Conservation (phyloP, 2,888 invertebrate species). For the Eulithis testata region DNA sequence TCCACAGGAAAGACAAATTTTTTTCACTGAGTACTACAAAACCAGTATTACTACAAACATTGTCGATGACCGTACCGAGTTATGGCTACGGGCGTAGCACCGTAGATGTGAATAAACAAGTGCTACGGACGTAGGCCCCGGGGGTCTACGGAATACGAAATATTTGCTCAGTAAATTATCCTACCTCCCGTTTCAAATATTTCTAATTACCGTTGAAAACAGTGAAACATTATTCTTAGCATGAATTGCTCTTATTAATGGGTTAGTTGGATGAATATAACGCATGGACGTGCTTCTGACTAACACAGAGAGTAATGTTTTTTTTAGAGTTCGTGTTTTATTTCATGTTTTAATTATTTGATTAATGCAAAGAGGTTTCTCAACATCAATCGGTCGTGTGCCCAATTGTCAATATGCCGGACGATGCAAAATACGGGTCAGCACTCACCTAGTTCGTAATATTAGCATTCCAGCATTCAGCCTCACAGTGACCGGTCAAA, state of each 20-base stretch:
- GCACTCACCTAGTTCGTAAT: neutral
- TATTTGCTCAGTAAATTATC: slow-evolving; percentile 30
- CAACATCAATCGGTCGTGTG: neutral
- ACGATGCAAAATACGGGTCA: neutral
- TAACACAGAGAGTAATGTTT: neutral
- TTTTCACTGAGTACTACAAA: neutral
- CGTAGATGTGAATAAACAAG: slow-evolving; percentile 63
- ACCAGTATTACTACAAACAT: neutral
- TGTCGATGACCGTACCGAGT: slow-evolving; percentile 23
- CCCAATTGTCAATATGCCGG: neutral
- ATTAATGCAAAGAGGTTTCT: neutral
- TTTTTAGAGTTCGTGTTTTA: too few relatives aligned
- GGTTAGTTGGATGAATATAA: neutral
- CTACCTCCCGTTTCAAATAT: slow-evolving; percentile 15
- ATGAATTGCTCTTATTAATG: neutral
- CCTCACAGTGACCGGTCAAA: slow-evolving; percentile 19
- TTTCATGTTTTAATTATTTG: neutral
- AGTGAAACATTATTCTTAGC: slow-evolving; percentile 1
- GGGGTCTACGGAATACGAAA: slow-evolving; percentile 43
- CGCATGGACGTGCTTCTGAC: neutral
- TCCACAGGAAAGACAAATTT: too few relatives aligned
- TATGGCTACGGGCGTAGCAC: slow-evolving; percentile 55
- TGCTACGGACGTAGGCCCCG: slow-evolving; percentile 61
- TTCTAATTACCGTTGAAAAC: slow-evolving; percentile 26
- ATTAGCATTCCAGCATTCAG: slow-evolving; percentile 5